Evolutionary conservation across 2,113 vertebrate genomes (phyloP).

Genomic region (Salvelinus alpinus): DNA sequence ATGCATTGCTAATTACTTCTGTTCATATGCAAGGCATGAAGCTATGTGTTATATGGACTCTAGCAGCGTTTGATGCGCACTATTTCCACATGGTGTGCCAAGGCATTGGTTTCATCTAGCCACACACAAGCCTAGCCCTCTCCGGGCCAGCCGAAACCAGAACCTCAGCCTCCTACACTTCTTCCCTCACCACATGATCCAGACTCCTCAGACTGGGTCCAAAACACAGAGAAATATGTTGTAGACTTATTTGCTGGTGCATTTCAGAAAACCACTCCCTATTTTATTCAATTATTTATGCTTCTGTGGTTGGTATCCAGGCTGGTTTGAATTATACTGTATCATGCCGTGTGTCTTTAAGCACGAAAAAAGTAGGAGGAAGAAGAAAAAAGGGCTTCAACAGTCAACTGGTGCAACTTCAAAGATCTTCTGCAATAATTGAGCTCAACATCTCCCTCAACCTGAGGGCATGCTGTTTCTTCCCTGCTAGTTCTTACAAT

Average conservation of each 20-base stretch:
- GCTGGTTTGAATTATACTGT: conserved; percentile 68
- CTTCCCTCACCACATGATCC: conserved; percentile 3
- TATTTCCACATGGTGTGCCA: conserved; percentile 63
- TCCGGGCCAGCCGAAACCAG: conserved; percentile 54
- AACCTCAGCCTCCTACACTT: conserved; percentile 21
- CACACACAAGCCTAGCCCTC: conserved; percentile 61
- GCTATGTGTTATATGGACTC: conserved; percentile 42
- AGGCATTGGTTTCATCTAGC: conserved; percentile 49
- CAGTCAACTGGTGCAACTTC: conserved; percentile 53
- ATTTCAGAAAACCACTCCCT: conserved; percentile 60
- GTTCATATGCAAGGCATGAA: conserved; percentile 46
- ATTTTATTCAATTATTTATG: conserved; percentile 79
- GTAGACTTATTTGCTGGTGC: conserved; percentile 70
- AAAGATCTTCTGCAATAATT: conserved; percentile 63
- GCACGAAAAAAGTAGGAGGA: conserved; percentile 22
- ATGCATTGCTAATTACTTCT: conserved; percentile 36
- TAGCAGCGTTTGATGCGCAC: conserved; percentile 58
- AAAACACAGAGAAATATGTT: conserved; percentile 52
- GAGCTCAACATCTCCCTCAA: conserved; percentile 53
- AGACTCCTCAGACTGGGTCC: conserved; percentile 48
- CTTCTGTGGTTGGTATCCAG: conserved; percentile 71
- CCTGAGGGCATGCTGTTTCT: conserved; percentile 56
- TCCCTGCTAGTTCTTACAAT: conserved; percentile 59
- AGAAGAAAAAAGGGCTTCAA: conserved; percentile 12
- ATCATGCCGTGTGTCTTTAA: conserved; percentile 38